phyloP scores from a whole-genome alignment of 2,797 vertebrate species.

The Ibycter americanus region DNA sequence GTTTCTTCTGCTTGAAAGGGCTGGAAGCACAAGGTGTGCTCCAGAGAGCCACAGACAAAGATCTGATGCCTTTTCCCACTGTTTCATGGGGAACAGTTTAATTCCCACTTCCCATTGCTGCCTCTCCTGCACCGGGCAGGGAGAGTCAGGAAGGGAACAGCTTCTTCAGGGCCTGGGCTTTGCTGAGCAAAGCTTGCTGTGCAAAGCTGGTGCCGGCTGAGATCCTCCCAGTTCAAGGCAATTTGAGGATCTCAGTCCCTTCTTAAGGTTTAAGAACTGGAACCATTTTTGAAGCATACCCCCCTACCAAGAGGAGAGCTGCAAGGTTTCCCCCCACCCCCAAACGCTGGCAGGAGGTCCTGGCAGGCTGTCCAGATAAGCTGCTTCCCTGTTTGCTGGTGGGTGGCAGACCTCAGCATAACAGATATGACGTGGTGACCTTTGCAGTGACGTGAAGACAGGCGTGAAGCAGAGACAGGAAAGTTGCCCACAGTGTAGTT shows the following conservation, averaged over 20 bases:
- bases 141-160: not conserved
- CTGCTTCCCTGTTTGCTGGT: not conserved
- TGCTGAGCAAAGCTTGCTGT: not conserved
- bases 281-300: not conserved
- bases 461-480: not conserved
- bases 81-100: not conserved
- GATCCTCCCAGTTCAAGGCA: not conserved
- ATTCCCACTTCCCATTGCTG: not conserved
- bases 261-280: not conserved
- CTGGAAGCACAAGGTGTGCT: not conserved
- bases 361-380: not conserved
- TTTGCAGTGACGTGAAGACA: not conserved
- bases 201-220: not conserved
- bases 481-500: not conserved
- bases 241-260: not conserved
- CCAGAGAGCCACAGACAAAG: not conserved
- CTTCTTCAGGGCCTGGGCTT: not conserved
- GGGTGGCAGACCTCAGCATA: not conserved
- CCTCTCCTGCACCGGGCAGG: not conserved
- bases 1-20: constrained; percentile 5
- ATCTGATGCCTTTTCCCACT: not conserved
- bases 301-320: not conserved
- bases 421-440: not conserved
- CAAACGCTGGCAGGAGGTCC: not conserved
- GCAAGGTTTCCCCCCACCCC: not conserved